Conservation (phyloP, 2,888 invertebrate species). For the Caenorhabditis uteleia region DNA sequence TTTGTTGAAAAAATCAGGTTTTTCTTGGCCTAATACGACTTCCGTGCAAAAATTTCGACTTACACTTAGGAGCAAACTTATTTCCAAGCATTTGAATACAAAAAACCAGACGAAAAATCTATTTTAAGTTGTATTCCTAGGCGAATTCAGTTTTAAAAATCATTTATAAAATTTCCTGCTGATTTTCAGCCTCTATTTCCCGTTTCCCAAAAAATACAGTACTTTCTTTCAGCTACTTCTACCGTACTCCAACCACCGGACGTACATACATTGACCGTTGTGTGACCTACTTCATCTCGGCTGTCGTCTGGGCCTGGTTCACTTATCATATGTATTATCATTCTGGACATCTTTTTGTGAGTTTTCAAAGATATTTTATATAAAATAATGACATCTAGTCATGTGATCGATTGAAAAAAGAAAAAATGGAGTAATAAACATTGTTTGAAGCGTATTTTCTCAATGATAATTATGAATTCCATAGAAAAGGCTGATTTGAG, state of each 20-base stretch:
- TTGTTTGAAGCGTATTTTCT: neutral
- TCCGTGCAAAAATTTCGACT: neutral
- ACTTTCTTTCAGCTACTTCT: slow-evolving; percentile 60
- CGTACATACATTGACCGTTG: slow-evolving; percentile 62
- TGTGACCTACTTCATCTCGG: slow-evolving; percentile 54
- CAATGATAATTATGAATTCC: neutral
- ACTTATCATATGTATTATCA: slow-evolving; percentile 68
- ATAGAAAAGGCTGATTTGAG: too few relatives aligned
- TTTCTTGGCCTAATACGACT: too few relatives aligned
- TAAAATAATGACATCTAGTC: slow-evolving; percentile 3
- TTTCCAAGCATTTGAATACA: too few relatives aligned
- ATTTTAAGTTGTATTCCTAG: too few relatives aligned
- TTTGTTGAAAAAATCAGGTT: too few relatives aligned
- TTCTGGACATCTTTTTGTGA: slow-evolving; percentile 56
- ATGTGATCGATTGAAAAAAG: slow-evolving; percentile 2
- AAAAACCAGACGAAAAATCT: too few relatives aligned
- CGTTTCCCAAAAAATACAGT: too few relatives aligned
- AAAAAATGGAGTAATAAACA: slow-evolving; percentile 8
- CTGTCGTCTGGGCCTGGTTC: slow-evolving; percentile 64
- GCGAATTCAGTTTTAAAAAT: too few relatives aligned
- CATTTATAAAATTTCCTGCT: too few relatives aligned
- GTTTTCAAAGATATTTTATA: slow-evolving; percentile 10
- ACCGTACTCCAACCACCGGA: slow-evolving; percentile 61
- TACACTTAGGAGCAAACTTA: neutral
- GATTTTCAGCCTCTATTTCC: too few relatives aligned